Conservation (phyloP, 37 sponge, comb jelly and placozoan species). For the Chondrilla cf. caribensis region DNA sequence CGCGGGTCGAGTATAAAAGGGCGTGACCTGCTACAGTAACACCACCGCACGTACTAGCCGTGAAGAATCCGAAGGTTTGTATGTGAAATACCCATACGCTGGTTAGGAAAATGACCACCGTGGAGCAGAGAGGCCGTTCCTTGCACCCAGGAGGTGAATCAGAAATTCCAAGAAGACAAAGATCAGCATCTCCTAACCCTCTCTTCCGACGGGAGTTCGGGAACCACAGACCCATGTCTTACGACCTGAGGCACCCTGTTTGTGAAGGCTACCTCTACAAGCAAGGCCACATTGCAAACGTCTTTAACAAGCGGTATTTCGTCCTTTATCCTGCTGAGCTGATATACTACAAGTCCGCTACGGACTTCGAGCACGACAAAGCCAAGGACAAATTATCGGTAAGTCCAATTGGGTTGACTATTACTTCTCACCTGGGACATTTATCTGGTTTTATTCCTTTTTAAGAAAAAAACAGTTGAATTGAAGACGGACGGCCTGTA, state of each 20-base stretch:
- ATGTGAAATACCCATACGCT: too few species aligned
- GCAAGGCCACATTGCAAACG: slow-evolving; percentile 34
- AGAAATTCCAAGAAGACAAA: too few species aligned
- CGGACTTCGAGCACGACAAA: slow-evolving; percentile 42
- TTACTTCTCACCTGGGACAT: not conserved
- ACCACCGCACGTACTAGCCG: too few species aligned
- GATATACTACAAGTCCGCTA: slow-evolving; percentile 62
- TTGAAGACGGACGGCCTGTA: slow-evolving; percentile 42
- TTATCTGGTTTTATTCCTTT: not conserved
- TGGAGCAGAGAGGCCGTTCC: too few species aligned
- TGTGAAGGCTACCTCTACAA: slow-evolving; percentile 69
- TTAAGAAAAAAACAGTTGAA: slow-evolving; percentile 18
- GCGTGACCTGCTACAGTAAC: too few species aligned
- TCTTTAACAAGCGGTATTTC: slow-evolving; percentile 75
- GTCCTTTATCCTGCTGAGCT: slow-evolving; percentile 58
- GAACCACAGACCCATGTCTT: not conserved
- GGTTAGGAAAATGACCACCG: too few species aligned
- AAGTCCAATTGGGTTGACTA: not conserved
- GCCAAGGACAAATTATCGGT: slow-evolving; percentile 35
- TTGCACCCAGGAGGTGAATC: too few species aligned
- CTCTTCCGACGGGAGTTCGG: not conserved
- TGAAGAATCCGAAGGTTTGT: too few species aligned
- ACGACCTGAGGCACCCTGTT: slow-evolving; percentile 39
- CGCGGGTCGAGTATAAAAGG: too few species aligned
- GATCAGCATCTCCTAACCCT: not conserved